Evolutionary conservation across 2,888 invertebrate genomes (phyloP).

Genomic region (Pseudococcus viburni): DNA sequence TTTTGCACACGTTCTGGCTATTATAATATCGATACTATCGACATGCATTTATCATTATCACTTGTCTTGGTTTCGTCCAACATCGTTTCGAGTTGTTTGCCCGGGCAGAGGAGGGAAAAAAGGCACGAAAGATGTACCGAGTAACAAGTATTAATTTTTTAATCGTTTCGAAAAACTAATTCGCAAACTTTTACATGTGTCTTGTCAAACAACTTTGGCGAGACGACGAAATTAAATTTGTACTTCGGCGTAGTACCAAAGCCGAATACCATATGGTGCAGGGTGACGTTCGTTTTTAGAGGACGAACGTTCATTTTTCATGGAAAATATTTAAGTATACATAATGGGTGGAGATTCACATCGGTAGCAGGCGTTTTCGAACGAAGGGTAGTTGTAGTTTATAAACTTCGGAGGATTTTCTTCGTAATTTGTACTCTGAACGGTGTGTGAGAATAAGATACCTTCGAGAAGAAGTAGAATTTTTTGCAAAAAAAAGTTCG

Average conservation of each 20-base stretch:
- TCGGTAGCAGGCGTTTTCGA: no score
- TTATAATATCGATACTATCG: background rate
- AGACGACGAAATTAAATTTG: background rate
- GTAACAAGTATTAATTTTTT: background rate
- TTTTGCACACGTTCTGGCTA: background rate
- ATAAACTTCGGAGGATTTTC: no score
- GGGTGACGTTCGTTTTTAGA: background rate
- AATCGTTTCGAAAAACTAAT: conserved; percentile 1
- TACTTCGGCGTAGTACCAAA: background rate
- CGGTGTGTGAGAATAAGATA: no score
- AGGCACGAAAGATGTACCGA: background rate
- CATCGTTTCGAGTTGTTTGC: background rate
- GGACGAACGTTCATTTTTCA: background rate
- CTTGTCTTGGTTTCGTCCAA: conserved; percentile 19
- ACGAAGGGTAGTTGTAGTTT: no score
- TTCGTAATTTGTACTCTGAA: no score
- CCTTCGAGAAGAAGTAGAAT: no score
- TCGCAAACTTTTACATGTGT: background rate
- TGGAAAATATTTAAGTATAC: background rate
- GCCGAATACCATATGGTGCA: background rate
- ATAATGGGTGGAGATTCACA: no score
- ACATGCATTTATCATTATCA: conserved; percentile 49
- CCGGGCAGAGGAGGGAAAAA: background rate
- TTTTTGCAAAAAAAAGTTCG: no score
- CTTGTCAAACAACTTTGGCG: background rate